Percentiles rank a stretch among this genome's conserved stretches.
These are phyloP conservation scores for Luffia ferchaultella DNA, from an alignment of 2,888 invertebrate species.

Conservation along the genomic window DNA sequence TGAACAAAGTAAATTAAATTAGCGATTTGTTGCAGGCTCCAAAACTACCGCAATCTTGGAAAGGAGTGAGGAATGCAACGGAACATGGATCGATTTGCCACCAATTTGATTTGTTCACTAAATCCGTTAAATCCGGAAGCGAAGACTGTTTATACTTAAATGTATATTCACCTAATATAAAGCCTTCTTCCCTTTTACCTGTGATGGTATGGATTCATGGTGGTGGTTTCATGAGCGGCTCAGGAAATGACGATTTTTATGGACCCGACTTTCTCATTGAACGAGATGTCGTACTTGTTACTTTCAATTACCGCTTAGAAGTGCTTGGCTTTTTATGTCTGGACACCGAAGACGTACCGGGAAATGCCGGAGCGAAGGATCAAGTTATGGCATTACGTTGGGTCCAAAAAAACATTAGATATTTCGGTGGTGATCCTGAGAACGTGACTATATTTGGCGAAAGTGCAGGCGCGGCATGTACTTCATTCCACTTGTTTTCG, in stretches of 20 bases:
- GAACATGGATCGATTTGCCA: slow-evolving; percentile 11
- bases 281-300: slow-evolving; percentile 35
- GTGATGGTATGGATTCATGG: too few relatives aligned
- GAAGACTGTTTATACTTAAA: too few relatives aligned
- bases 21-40: too few relatives aligned
- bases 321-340: too few relatives aligned
- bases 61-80: slow-evolving; percentile 10
- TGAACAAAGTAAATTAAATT: too few relatives aligned
- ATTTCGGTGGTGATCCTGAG: too few relatives aligned
- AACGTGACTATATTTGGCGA: slow-evolving; percentile 4
- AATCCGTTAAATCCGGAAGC: slow-evolving; percentile 18
- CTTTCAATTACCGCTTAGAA: too few relatives aligned
- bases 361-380: slow-evolving; percentile 20
- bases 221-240: slow-evolving; percentile 34
- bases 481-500: background rate
- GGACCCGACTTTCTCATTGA: slow-evolving; percentile 43
- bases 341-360: slow-evolving; percentile 34
- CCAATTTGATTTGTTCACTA: slow-evolving; percentile 21
- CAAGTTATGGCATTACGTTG: slow-evolving; percentile 64
- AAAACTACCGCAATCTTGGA: slow-evolving; percentile 12
- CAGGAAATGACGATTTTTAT: slow-evolving; percentile 32
- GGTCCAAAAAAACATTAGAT: slow-evolving; percentile 56
- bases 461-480: slow-evolving; percentile 1
- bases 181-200: too few relatives aligned
- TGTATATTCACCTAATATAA: too few relatives aligned